Evolutionary conservation across 2,113 vertebrate species (phyloP).

Genomic region (Pelobates fuscus): DNA sequence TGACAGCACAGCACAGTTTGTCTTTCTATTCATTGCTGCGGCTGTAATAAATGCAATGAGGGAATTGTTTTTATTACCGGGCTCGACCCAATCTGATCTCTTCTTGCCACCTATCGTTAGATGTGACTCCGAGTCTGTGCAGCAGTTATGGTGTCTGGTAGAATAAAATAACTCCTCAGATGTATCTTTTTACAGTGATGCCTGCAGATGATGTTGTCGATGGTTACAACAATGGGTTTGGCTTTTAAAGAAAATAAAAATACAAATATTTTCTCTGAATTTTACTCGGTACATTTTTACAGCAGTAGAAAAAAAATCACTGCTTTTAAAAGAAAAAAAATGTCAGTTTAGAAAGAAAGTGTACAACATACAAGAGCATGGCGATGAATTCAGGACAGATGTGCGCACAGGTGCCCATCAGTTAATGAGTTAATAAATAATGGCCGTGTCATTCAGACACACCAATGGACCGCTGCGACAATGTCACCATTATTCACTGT

Average conservation of each 20-base stretch:
- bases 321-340: no score
- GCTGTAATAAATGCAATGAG: conserved; percentile 13
- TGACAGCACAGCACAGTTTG: conserved; percentile 22
- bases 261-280: no score
- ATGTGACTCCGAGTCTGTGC: neutral
- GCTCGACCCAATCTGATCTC: neutral
- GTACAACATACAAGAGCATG: neutral
- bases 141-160: neutral
- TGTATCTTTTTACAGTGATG: no score
- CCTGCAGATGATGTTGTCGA: no score
- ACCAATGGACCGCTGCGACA: neutral
- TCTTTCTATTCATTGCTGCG: neutral
- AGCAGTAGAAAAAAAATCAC: no score
- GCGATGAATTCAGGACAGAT: neutral
- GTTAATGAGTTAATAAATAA: neutral
- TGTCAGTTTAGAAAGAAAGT: no score
- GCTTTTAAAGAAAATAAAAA: no score
- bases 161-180: no score
- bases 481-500: neutral
- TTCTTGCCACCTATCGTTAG: neutral
- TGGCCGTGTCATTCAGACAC: neutral
- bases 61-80: neutral
- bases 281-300: no score
- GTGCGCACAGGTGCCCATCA: neutral
- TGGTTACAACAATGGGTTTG: no score